A percentile compares a stretch with the other conserved stretches of the same genome.
phyloP scores from a whole-genome alignment of 2,113 vertebrate genomes.

The Athene noctua region DNA sequence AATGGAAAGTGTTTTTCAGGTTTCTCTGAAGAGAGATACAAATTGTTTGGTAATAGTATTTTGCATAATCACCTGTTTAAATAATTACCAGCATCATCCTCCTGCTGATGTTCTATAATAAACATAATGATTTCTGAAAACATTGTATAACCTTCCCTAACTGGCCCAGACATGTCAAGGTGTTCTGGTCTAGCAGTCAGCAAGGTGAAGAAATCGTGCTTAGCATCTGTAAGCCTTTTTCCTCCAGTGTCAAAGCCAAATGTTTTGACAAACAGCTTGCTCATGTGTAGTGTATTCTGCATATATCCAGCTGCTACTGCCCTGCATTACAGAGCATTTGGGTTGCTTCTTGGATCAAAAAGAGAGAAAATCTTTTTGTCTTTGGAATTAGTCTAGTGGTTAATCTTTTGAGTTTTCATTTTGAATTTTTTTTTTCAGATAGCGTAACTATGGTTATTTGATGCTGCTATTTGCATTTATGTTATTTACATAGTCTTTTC shows the following conservation, averaged over 20 bases:
- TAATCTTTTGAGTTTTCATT: neutral
- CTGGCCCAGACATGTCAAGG: neutral
- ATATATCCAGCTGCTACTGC: neutral
- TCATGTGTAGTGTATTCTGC: neutral
- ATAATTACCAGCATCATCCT: slow-evolving; percentile 1
- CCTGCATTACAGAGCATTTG: neutral
- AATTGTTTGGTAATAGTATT: slow-evolving; percentile 8
- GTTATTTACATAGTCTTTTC: neutral
- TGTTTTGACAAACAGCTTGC: neutral
- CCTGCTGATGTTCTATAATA: slow-evolving; percentile 23
- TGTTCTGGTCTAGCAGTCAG: slow-evolving; percentile 14
- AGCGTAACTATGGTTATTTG: neutral
- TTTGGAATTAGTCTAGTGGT: neutral
- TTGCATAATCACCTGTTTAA: slow-evolving; percentile 46
- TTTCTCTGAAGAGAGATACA: slow-evolving; percentile 33
- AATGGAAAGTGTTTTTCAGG: neutral
- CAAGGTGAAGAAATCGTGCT: neutral
- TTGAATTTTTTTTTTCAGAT: neutral
- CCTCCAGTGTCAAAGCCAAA: neutral
- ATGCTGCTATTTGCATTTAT: neutral
- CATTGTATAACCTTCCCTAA: neutral
- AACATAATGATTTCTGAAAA: slow-evolving; percentile 39
- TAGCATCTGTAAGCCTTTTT: neutral
- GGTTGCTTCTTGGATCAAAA: neutral
- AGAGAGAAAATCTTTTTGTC: neutral